Evolutionary conservation across 2,888 invertebrate species (phyloP), one percentile per base, ranked within the genome.

Genomic region (Epiblema foenella): DNA sequence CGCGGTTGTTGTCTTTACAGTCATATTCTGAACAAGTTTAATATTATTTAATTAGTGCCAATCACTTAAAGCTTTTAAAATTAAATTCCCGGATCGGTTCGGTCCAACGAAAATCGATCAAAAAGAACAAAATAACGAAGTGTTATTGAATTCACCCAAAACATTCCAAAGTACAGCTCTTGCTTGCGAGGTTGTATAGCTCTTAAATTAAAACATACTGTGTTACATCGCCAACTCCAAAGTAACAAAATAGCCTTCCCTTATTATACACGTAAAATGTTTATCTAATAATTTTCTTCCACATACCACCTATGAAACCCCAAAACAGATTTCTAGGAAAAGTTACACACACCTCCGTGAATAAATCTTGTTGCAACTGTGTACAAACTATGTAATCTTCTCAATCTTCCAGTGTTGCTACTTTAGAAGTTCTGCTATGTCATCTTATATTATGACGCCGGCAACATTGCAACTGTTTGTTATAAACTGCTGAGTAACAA

Each of bases 361-460:
- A 12, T 52, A 49, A 65, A 60, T 49, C 66, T 56, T 37, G 54
- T 69, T 52, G 58, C 59, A 52, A 69, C 49, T 49, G 49, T 39
- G 51, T 71, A 49, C 51, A 62, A 66, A 70, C 65, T 18, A 37
- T 56, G 24, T 56, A 37, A 62, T 71, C 65, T 58, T 18, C 37
- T 39, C 62, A 66, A 70, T 65, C 46, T 46, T 39, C 20, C 63
- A 51, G 49, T 67, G 66, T 67, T 37, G 37, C 18, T 62, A 51
- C 67, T 71, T 60, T 29, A 67, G 49, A 71, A 73, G 69, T 69
- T 75, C 69, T 67, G 60, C 69, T 76, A 75, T 76, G 75, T 76
- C 68, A 67, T 56, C 72, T 63, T 65, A 58, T 66, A 74, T 68
- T 76, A 70, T 68, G 71, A 59, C 24, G 49, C 60, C 17, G 56